Percentiles rank a stretch among this genome's conserved stretches.
Conservation (phyloP, 2,888 invertebrate genomes). For the Rotaria macrura region DNA sequence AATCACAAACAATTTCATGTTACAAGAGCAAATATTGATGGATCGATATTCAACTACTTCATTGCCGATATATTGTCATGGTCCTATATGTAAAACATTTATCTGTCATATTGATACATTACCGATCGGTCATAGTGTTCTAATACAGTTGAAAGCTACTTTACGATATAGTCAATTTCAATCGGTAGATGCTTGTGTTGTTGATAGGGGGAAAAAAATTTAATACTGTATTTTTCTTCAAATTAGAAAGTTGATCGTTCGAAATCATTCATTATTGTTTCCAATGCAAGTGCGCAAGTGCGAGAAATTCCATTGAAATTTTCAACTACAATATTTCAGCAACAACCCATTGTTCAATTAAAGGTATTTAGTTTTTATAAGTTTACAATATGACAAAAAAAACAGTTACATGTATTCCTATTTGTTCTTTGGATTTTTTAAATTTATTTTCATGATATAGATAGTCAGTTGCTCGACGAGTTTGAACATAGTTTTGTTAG, state of each 20-base stretch:
- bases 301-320: neutral
- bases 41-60: neutral
- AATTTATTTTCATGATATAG: no score
- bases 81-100: neutral
- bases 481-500: no score
- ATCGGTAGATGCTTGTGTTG: no score
- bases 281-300: constrained; percentile 6
- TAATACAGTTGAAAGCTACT: neutral
- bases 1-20: neutral
- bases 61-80: neutral
- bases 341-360: neutral
- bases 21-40: neutral
- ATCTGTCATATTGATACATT: neutral
- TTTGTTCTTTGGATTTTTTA: no score
- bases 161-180: neutral
- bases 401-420: no score
- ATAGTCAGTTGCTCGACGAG: neutral
- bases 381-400: no score
- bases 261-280: neutral
- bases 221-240: no score
- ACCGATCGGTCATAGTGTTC: constrained; percentile 2
- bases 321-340: neutral
- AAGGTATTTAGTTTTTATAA: neutral
- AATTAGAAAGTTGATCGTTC: neutral
- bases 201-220: no score